Conservation (phyloP, 2,113 vertebrate species). For the Lanius collurio region DNA sequence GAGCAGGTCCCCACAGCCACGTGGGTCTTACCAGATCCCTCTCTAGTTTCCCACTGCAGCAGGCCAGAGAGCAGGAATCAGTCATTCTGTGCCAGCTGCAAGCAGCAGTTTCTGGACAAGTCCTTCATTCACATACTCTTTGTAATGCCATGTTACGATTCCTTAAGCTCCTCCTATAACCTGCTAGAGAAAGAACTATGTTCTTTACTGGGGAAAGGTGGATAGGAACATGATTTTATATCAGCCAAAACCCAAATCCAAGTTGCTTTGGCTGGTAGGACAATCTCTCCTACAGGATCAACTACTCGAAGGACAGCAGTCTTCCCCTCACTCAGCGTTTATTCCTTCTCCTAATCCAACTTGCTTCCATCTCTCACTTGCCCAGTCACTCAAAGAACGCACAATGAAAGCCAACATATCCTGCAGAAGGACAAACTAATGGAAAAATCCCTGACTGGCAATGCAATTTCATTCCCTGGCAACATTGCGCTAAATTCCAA, state of each 20-base stretch:
- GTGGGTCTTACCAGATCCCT: neutral
- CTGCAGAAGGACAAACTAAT: neutral
- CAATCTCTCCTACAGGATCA: neutral
- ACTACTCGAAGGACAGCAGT: neutral
- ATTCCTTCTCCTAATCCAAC: neutral
- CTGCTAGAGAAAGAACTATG: neutral
- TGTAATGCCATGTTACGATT: neutral
- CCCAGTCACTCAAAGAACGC: neutral
- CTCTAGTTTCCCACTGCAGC: neutral
- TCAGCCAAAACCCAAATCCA: neutral
- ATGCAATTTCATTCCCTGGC: neutral
- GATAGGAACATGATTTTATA: neutral
- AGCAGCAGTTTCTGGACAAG: neutral
- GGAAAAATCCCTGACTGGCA: neutral
- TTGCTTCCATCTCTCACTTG: neutral
- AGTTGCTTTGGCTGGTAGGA: neutral
- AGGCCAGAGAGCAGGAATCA: neutral
- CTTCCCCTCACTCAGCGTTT: accelerated
- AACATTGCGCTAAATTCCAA: neutral
- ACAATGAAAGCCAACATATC: neutral
- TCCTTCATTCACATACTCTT: neutral
- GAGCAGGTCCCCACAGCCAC: neutral
- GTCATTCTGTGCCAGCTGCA: neutral
- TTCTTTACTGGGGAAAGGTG: neutral
- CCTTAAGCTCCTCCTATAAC: neutral